These are phyloP conservation scores for Arrhopalites spinosus DNA, from an alignment of 2,888 invertebrate genomes.

Conservation along the genomic window DNA sequence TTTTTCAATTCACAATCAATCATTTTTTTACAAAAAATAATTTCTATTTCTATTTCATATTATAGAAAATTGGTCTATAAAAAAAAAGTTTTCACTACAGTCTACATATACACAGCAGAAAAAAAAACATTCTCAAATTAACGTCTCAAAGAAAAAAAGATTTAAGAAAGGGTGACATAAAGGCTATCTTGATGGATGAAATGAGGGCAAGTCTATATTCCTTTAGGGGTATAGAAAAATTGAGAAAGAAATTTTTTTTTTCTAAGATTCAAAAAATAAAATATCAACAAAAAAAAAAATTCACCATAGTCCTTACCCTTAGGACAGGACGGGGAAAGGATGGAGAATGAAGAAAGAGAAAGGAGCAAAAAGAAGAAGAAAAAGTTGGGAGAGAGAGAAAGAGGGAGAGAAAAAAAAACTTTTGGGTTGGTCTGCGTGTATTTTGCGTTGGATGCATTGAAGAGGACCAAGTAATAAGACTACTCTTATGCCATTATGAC, in stretches of 20 bases:
- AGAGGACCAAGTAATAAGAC: constrained; percentile 25
- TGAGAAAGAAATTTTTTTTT: constrained; percentile 25
- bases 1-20: too few species aligned
- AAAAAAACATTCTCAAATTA: too few species aligned
- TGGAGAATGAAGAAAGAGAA: not conserved
- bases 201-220: constrained; percentile 21
- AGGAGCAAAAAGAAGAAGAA: constrained; percentile 18
- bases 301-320: constrained; percentile 39
- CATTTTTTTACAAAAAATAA: too few species aligned
- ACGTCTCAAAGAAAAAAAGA: constrained; percentile 28
- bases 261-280: constrained; percentile 39
- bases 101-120: too few species aligned
- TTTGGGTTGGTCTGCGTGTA: constrained; percentile 32
- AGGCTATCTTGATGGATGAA: constrained; percentile 35
- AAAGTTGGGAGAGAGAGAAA: constrained; percentile 27
- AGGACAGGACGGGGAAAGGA: constrained; percentile 31
- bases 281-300: constrained; percentile 39
- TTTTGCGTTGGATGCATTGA: constrained; percentile 41
- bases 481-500: constrained; percentile 35
- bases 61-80: too few species aligned
- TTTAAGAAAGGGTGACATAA: constrained; percentile 22
- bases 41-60: too few species aligned
- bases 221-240: constrained; percentile 16
- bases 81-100: too few species aligned
- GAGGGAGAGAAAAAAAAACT: constrained; percentile 30